Evolutionary conservation across 2,113 vertebrate species (phyloP), one percentile per base, ranked within the genome.

Genomic region (Puffinus mauretanicus): DNA sequence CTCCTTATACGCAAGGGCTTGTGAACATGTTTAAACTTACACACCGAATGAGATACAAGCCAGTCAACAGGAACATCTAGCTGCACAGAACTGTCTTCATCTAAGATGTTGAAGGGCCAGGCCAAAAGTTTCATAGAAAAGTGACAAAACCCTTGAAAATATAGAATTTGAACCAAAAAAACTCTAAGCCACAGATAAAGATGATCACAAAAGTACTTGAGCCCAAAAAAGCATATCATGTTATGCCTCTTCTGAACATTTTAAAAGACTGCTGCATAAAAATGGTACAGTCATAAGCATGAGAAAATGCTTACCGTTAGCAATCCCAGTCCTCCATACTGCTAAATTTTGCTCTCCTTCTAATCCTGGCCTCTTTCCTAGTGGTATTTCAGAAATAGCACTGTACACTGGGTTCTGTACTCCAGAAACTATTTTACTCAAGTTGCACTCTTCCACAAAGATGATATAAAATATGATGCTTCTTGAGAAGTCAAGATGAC

Each of bases 281-380:
- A 92, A 36, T 0, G 2, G 27, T 47, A 61, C 38, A 70, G 46
- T 18, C 75, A 83, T 18, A 49, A 96, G 82, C 83, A 92, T 84
- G 93, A 95, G 83, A 91, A 96, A 87, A 71, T 40, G 44, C 77
- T 81, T 60, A 67, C 34, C 8, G 3, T 76, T 75, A 75, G 83
- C 86, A 94, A 64, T 30, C 61, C 24, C 77, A 87, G 80, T 57
- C 83, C 47, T 91, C 91, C 65, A 78, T 82, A 66, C 76, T 60
- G 46, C 92, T 97, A 95, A 91, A 91, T 96, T 91, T 78, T 94
- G 88, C 82, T 96, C 58, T 86, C 66, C 52, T 94, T 57, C 86
- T 94, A 93, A 93, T 85, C 83, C 96, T 96, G 97, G 96, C 88
- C 93, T 78, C 83, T 25, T 94, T 94, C 94, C 97, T 94, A 91